These are phyloP conservation scores for Globia sparganii DNA, from an alignment of 2,888 invertebrate species.

Conservation along the genomic window DNA sequence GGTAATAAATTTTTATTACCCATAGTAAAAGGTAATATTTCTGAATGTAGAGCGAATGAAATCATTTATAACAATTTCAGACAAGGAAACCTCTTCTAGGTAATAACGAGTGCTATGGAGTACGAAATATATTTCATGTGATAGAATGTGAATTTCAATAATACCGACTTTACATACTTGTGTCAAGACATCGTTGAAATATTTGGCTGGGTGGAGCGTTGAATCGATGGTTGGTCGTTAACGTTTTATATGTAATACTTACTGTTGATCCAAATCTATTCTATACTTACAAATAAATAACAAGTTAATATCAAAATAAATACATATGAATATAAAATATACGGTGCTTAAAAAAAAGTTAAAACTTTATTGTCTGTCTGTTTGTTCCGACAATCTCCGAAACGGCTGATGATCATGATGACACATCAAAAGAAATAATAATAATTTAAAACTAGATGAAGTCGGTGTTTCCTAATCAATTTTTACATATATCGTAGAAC, in stretches of 20 bases:
- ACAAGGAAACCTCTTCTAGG: slow-evolving; percentile 58
- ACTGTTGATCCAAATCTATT: not conserved
- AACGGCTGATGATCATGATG: not conserved
- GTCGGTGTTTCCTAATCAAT: not conserved
- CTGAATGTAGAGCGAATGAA: slow-evolving; percentile 56
- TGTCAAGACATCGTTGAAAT: slow-evolving; percentile 25
- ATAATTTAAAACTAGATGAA: not conserved
- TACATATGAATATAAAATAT: no score
- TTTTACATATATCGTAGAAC: no score
- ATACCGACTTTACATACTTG: slow-evolving; percentile 32
- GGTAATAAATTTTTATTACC: slow-evolving; percentile 60
- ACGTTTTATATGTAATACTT: not conserved
- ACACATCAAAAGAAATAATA: not conserved
- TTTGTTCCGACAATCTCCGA: not conserved
- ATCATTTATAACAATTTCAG: slow-evolving; percentile 64
- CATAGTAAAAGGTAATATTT: slow-evolving; percentile 61
- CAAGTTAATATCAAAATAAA: not conserved
- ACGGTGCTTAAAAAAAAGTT: no score
- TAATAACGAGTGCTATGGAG: slow-evolving; percentile 62
- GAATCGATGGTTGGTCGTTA: slow-evolving; percentile 26
- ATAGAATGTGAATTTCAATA: slow-evolving; percentile 63
- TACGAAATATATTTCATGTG: slow-evolving; percentile 56
- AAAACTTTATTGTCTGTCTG: not conserved
- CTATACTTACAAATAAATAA: not conserved
- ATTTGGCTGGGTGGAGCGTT: slow-evolving; percentile 34